Evolutionary conservation across 2,113 vertebrate species (phyloP).

Genomic region (Myotis lucifugus): DNA sequence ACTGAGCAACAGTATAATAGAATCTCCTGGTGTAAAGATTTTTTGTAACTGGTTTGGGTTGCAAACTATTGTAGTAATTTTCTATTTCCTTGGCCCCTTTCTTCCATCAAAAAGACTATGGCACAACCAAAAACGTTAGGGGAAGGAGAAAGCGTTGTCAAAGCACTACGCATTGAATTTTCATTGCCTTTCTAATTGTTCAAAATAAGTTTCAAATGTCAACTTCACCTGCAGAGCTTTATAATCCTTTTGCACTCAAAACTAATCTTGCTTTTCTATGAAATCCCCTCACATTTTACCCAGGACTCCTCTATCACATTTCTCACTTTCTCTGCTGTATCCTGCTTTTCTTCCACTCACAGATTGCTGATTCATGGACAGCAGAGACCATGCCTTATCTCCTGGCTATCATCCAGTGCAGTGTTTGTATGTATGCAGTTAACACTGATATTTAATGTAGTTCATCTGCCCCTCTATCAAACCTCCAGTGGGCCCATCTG

Average conservation of each 20-base stretch:
- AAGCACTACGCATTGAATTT: neutral
- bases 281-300: neutral
- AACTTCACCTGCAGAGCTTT: neutral
- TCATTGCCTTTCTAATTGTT: neutral
- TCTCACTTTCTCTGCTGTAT: neutral
- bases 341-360: neutral
- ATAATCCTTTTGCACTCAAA: neutral
- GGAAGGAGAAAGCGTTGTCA: neutral
- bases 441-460: neutral
- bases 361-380: neutral
- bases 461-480: neutral
- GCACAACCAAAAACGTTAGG: neutral
- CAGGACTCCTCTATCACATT: neutral
- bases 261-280: neutral
- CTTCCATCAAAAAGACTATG: neutral
- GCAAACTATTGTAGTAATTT: neutral
- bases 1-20: neutral
- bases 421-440: neutral
- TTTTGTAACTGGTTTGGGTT: neutral
- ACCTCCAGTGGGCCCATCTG: neutral
- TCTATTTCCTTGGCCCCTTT: neutral
- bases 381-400: neutral
- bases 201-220: conserved; percentile 20
- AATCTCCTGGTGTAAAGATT: neutral
- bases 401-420: neutral